These are phyloP conservation scores for Schmidtea mediterranea DNA, from an alignment of 1,140 invertebrate species.

Conservation along the genomic window DNA sequence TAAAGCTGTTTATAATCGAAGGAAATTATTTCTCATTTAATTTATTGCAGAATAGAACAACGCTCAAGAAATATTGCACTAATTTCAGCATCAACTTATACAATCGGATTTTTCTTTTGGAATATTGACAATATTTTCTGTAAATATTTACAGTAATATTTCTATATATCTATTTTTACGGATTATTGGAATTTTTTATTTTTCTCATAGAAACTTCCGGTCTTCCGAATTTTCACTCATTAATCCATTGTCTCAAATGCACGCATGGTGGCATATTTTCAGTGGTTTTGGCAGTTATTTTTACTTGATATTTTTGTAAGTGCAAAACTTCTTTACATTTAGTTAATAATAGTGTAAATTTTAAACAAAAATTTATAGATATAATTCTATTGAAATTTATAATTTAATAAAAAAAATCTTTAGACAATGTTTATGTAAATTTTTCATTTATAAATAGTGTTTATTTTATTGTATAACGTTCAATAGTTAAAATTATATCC, in stretches of 20 bases:
- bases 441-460: no score
- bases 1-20: no score
- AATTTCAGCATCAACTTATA: slow-evolving; percentile 15
- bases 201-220: slow-evolving; percentile 2
- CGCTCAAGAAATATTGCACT: slow-evolving; percentile 13
- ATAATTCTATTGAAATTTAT: no score
- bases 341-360: no score
- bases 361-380: no score
- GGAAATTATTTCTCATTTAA: no score
- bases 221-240: slow-evolving; percentile 4
- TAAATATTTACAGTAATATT: slow-evolving; percentile 17
- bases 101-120: slow-evolving; percentile 23
- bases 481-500: no score
- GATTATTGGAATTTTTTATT: not conserved
- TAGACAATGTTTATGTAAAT: no score
- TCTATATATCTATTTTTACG: slow-evolving; percentile 1
- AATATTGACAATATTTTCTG: slow-evolving; percentile 25
- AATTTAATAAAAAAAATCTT: no score
- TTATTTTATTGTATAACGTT: no score
- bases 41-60: slow-evolving; percentile 10
- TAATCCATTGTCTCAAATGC: slow-evolving; percentile 14
- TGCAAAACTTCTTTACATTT: no score
- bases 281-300: slow-evolving; percentile 16
- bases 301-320: slow-evolving; percentile 8
- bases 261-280: slow-evolving; percentile 19